These are phyloP conservation scores for Panthera leo DNA, from an alignment of 2,113 vertebrate species.

Conservation along the genomic window DNA sequence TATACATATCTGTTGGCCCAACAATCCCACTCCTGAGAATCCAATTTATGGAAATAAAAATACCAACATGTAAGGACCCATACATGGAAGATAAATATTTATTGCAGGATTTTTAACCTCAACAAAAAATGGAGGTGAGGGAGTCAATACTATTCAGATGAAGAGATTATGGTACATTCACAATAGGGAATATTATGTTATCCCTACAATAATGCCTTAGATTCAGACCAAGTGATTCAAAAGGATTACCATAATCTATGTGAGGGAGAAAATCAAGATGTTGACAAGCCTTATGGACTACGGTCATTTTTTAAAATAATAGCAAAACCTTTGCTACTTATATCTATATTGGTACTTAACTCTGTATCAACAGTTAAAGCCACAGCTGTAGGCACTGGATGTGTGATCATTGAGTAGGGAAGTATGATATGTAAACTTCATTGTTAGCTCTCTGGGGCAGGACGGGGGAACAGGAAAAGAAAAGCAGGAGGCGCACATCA, in stretches of 20 bases:
- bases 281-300: background rate
- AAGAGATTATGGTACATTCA: background rate
- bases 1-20: background rate
- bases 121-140: background rate
- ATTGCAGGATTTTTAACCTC: background rate
- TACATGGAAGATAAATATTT: background rate
- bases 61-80: background rate
- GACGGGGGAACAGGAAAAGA: background rate
- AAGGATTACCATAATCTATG: background rate
- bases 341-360: background rate
- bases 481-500: background rate
- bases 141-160: background rate
- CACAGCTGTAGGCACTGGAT: background rate
- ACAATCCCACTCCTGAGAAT: background rate
- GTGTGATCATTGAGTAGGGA: background rate
- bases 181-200: background rate
- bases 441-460: background rate
- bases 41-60: background rate
- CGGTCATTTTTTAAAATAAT: background rate
- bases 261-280: background rate
- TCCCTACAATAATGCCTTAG: background rate
- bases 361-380: background rate
- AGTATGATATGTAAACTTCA: background rate
- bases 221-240: background rate
- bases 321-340: background rate